Evolutionary conservation across 2,888 invertebrate genomes (phyloP).

Genomic region (Busseola fusca): DNA sequence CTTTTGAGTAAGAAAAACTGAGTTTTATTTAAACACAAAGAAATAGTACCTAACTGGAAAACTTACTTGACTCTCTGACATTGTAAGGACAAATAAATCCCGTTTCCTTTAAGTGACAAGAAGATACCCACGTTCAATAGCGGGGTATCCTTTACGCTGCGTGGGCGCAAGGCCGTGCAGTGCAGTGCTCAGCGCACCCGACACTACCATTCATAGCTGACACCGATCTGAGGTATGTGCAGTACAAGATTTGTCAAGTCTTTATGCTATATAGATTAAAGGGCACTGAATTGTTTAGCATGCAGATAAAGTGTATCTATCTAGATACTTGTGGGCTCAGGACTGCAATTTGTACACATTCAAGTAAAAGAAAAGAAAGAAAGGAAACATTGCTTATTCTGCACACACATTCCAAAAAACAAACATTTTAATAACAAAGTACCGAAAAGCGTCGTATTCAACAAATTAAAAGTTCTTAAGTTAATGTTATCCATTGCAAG

Average conservation of each 20-base stretch:
- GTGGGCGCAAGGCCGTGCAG: constrained; percentile 69
- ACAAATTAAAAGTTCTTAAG: neutral
- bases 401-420: neutral
- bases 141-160: constrained; percentile 52
- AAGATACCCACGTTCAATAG: constrained; percentile 50
- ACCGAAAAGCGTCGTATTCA: neutral
- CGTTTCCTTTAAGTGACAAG: constrained; percentile 31
- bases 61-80: constrained; percentile 7
- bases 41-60: neutral
- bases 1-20: neutral
- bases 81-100: constrained; percentile 43
- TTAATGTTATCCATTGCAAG: neutral
- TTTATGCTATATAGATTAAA: neutral
- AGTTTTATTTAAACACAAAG: neutral
- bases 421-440: neutral
- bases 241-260: constrained; percentile 6
- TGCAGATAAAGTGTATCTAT: neutral
- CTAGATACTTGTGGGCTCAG: neutral
- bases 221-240: constrained; percentile 31
- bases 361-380: neutral
- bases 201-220: constrained; percentile 57
- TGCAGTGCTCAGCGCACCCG: constrained; percentile 34
- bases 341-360: neutral
- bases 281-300: neutral
- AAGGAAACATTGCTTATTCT: neutral